These are phyloP conservation scores for Homalodisca vitripennis DNA, from an alignment of 1,140 invertebrate species.

Conservation along the genomic window DNA sequence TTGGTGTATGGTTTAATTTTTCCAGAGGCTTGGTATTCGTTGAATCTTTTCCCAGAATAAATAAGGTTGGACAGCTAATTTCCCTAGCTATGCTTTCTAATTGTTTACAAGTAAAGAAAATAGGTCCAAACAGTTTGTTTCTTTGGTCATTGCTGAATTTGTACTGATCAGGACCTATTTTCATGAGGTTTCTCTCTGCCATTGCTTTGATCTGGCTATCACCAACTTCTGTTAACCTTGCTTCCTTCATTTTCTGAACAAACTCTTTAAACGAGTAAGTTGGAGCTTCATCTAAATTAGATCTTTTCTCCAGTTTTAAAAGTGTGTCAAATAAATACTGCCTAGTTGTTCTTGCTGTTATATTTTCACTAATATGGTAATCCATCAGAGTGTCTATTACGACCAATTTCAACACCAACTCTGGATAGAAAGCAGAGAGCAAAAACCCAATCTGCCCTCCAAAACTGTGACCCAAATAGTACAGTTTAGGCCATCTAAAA, in stretches of 20 bases:
- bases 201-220: slow-evolving; percentile 47
- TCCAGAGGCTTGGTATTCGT: background rate
- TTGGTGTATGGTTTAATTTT: slow-evolving; percentile 41
- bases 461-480: slow-evolving; percentile 60
- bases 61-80: slow-evolving; percentile 42
- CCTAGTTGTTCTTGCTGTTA: slow-evolving; percentile 43
- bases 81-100: slow-evolving; percentile 30
- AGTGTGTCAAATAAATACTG: slow-evolving; percentile 40
- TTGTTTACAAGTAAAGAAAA: slow-evolving; percentile 36
- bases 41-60: slow-evolving; percentile 43
- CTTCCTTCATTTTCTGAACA: slow-evolving; percentile 48
- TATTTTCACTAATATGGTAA: slow-evolving; percentile 39
- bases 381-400: slow-evolving; percentile 53
- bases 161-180: background rate
- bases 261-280: slow-evolving; percentile 55
- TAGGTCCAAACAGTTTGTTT: slow-evolving; percentile 37
- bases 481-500: slow-evolving; percentile 57
- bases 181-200: slow-evolving; percentile 37
- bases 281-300: slow-evolving; percentile 41
- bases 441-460: slow-evolving; percentile 53
- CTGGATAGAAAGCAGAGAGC: slow-evolving; percentile 52
- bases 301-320: slow-evolving; percentile 27
- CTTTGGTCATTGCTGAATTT: slow-evolving; percentile 46
- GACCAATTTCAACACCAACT: slow-evolving; percentile 53
- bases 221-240: slow-evolving; percentile 45